A percentile compares a stretch with the other conserved stretches of the same genome.
phyloP scores from a whole-genome alignment of 2,113 vertebrate genomes.

The Actinemys pallida region DNA sequence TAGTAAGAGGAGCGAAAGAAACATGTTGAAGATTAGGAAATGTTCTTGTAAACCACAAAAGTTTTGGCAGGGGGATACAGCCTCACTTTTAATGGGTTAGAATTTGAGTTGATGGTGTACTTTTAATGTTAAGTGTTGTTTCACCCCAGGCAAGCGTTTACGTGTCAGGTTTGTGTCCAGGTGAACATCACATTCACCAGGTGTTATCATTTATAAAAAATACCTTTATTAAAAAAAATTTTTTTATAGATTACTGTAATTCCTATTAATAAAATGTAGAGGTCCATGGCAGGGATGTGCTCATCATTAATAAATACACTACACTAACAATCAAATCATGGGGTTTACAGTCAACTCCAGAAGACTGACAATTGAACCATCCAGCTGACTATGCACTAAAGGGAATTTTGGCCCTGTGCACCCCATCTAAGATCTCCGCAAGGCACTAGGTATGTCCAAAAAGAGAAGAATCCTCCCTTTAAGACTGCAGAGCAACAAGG shows the following conservation, averaged over 20 bases:
- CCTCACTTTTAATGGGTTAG: conserved; percentile 13
- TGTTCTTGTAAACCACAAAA: background rate
- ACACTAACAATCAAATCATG: background rate
- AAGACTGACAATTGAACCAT: too few relatives aligned
- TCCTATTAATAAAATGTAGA: background rate
- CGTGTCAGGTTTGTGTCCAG: conserved; percentile 50
- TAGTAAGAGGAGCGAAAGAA: background rate
- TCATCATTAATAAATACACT: background rate
- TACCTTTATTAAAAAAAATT: background rate
- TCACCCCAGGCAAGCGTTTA: conserved; percentile 37
- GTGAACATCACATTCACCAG: background rate
- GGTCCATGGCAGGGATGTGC: background rate
- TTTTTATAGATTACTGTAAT: background rate
- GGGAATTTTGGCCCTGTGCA: too few relatives aligned
- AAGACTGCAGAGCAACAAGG: fast-evolving
- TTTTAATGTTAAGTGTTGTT: conserved; percentile 41
- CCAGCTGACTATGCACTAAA: too few relatives aligned
- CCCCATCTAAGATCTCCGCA: too few relatives aligned
- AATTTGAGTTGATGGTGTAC: background rate
- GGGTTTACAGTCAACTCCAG: background rate
- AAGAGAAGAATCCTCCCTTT: fast-evolving
- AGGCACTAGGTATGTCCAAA: too few relatives aligned
- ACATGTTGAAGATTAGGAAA: background rate
- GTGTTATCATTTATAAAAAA: conserved; percentile 46
- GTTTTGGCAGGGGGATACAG: background rate